These are phyloP conservation scores for Dipodomys merriami DNA, from an alignment of 2,113 vertebrate species.

Conservation along the genomic window DNA sequence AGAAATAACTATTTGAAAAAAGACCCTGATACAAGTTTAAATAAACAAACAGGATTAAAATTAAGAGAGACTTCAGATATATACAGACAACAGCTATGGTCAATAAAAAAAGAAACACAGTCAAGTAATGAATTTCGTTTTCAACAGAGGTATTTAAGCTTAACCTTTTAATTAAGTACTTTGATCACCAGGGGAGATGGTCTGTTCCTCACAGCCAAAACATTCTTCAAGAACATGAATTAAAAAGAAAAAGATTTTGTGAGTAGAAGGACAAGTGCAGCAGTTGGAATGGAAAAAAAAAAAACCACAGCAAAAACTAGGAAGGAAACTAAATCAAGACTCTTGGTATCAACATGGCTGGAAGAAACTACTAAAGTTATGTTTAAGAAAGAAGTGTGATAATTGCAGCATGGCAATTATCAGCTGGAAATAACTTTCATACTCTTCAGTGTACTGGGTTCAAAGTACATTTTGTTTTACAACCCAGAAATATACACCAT, in stretches of 20 bases:
- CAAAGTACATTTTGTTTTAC: not conserved
- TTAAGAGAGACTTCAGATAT: not conserved
- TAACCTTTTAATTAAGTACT: constrained; percentile 7
- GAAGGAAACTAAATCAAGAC: constrained; percentile 2
- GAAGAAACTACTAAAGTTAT: not conserved
- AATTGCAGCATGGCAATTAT: not conserved
- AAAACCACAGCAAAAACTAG: constrained; percentile 31
- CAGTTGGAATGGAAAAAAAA: not conserved
- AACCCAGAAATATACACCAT: not conserved
- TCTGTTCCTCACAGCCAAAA: constrained; percentile 38
- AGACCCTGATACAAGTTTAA: constrained; percentile 18
- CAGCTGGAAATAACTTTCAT: not conserved
- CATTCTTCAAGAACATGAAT: constrained; percentile 1
- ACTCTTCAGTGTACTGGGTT: not conserved
- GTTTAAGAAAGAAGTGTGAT: not conserved
- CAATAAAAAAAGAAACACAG: not conserved
- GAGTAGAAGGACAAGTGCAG: not conserved
- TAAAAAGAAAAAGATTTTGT: not conserved
- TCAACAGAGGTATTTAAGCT: not conserved
- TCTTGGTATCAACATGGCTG: not conserved
- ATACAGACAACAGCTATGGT: not conserved
- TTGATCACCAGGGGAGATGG: not conserved
- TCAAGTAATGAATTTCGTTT: not conserved
- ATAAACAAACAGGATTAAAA: not conserved
- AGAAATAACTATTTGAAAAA: constrained; percentile 2